Base-by-base conservation (phyloP, 2,113 vertebrate species). In the Gavialis gangeticus region DNA sequence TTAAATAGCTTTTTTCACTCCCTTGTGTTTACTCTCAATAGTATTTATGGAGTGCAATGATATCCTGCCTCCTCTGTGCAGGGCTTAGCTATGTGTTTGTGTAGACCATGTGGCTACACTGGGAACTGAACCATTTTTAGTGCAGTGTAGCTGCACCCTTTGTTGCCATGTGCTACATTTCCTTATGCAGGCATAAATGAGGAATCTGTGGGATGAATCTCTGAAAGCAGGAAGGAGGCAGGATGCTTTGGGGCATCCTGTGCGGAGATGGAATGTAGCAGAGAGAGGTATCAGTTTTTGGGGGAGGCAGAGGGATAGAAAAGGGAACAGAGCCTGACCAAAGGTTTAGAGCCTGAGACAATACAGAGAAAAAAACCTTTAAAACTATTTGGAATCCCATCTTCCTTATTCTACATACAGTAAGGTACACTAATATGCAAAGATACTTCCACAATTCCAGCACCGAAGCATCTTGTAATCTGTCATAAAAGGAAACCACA, bases 171-270 rank as follows among this genome's bases (percentile, higher is more conserved):
- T 16, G 77, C 28, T 64, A 94, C 79, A 80, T 24, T 62, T 16
- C 3, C 54, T 88, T 69, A 24, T 78, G 1, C 28, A 4, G 18
- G n/a, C 30, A 17, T 76, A 56, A 4, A 66, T 3, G 76, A 19
- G 37, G 13, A 94, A 82, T 8, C 5, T 56, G 10, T 4, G 85
- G 15, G 15, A 84, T 11, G 4, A 77, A 18, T 81, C 46, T 9
- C 66, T 55, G 30, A 66, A 90, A 92, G 80, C 24, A 18, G 13
- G 73, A 88, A 91, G 89, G 64, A 27, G 73, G 62, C 55, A 54
- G 82, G 25, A 17, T 18, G 64, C 89, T 95, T 83, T 85, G 71
- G 34, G 37, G 37, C 6, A 80, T 84, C 8, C 6, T 37, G 21
- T 6, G 30, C 46, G 14, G 46, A 21, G 75, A 25, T 24, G 10